phyloP scores from a whole-genome alignment of 2,888 invertebrate genomes.

The Bombylius discolor region DNA sequence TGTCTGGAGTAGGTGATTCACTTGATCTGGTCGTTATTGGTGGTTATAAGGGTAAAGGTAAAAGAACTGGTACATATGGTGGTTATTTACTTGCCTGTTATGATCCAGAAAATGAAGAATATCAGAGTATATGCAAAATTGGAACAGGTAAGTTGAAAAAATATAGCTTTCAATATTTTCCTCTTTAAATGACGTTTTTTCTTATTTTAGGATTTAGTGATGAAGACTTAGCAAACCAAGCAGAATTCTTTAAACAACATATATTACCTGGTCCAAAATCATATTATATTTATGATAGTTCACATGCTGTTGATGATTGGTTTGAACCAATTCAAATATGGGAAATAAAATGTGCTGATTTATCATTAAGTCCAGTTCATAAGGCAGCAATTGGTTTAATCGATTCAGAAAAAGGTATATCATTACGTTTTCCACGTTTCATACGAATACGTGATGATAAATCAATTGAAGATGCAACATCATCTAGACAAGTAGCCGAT shows the following conservation, averaged over 20 bases:
- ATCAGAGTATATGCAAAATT: constrained; percentile 85
- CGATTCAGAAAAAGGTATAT: constrained; percentile 84
- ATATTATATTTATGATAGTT: constrained; percentile 66
- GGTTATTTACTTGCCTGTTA: constrained; percentile 92
- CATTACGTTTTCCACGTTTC: constrained; percentile 86
- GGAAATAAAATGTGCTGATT: constrained; percentile 95
- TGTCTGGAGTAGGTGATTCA: constrained; percentile 93
- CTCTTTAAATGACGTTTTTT: background rate
- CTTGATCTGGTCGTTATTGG: constrained; percentile 93
- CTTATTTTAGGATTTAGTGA: constrained; percentile 93
- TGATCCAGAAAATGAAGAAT: constrained; percentile 79
- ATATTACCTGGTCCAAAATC: constrained; percentile 61
- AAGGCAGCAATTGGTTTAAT: constrained; percentile 77
- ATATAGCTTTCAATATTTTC: background rate
- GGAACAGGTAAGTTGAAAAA: constrained; percentile 25
- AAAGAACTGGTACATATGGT: constrained; percentile 83
- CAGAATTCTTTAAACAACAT: constrained; percentile 60
- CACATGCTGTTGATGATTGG: constrained; percentile 77
- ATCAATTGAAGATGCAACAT: constrained; percentile 80
- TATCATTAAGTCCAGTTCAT: constrained; percentile 91
- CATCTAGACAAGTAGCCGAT: constrained; percentile 73
- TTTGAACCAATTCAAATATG: constrained; percentile 77
- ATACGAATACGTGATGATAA: constrained; percentile 86
- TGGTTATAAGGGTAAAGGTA: constrained; percentile 85
- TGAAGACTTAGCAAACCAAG: constrained; percentile 67